These are phyloP conservation scores for Erannis defoliaria DNA, from an alignment of 2,888 invertebrate genomes.

Conservation along the genomic window DNA sequence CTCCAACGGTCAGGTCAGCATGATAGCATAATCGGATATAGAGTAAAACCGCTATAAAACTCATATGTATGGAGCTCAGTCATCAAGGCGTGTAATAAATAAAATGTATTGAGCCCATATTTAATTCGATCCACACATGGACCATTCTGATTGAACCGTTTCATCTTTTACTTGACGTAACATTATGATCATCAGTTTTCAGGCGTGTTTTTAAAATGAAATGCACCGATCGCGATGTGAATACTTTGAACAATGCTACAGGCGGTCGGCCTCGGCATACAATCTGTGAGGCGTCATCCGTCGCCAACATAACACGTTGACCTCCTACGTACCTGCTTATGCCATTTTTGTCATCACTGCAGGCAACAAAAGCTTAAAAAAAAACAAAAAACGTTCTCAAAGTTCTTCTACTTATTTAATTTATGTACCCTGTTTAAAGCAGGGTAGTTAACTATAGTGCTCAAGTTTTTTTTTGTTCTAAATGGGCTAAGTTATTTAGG, in stretches of 20 bases:
- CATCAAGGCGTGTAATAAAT: background rate
- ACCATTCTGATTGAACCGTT: background rate
- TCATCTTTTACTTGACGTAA: constrained; percentile 1
- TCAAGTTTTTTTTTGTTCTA: too few relatives aligned
- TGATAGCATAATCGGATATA: background rate
- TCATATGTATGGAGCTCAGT: background rate
- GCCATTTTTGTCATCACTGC: constrained; percentile 53
- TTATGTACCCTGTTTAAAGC: too few relatives aligned
- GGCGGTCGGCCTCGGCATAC: constrained; percentile 72
- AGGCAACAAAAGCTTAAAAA: too few relatives aligned
- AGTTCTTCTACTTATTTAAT: too few relatives aligned
- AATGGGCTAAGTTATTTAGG: too few relatives aligned
- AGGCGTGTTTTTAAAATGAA: constrained; percentile 20
- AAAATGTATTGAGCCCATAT: too few relatives aligned
- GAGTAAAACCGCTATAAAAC: background rate
- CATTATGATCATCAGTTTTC: background rate
- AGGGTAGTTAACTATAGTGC: too few relatives aligned
- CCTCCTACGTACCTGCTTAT: constrained; percentile 56
- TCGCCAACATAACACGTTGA: constrained; percentile 66
- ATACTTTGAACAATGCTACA: constrained; percentile 48
- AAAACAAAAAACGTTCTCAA: too few relatives aligned
- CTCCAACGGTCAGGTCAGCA: too few relatives aligned
- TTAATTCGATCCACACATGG: background rate
- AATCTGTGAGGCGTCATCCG: constrained; percentile 59
- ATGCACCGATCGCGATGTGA: constrained; percentile 20